Conservation (phyloP, 2,113 vertebrate genomes). For the Parus major region DNA sequence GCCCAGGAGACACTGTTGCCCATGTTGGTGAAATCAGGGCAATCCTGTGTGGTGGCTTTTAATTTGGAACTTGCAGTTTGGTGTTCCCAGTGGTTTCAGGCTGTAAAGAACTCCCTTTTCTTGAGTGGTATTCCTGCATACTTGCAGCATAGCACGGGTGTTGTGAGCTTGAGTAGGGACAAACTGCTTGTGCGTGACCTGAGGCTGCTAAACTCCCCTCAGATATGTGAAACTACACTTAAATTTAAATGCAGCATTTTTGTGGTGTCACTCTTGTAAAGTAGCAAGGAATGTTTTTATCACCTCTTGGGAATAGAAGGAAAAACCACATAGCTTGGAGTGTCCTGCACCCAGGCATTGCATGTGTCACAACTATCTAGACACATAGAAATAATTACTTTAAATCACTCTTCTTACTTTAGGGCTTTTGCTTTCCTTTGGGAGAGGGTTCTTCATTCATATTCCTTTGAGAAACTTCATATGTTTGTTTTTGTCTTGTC, state of each 20-base stretch:
- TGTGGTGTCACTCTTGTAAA: background rate
- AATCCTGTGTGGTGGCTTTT: background rate
- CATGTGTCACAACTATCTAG: background rate
- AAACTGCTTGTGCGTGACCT: background rate
- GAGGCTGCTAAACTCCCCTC: background rate
- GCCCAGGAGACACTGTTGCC: background rate
- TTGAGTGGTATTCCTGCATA: background rate
- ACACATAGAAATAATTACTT: background rate
- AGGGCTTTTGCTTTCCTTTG: background rate
- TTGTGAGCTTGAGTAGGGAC: background rate
- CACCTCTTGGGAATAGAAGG: background rate
- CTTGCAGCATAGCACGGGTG: accelerated
- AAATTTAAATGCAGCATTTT: background rate
- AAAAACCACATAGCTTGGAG: background rate
- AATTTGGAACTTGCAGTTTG: background rate
- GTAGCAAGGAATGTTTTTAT: background rate
- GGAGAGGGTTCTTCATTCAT: background rate
- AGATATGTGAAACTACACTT: background rate
- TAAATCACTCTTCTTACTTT: background rate
- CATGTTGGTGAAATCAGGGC: background rate
- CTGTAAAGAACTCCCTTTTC: background rate
- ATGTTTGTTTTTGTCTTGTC: background rate
- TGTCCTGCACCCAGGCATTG: background rate
- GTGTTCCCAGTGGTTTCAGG: background rate
- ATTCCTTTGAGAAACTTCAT: background rate